Conservation (phyloP, 2,113 vertebrate species). For the Rhea americana region DNA sequence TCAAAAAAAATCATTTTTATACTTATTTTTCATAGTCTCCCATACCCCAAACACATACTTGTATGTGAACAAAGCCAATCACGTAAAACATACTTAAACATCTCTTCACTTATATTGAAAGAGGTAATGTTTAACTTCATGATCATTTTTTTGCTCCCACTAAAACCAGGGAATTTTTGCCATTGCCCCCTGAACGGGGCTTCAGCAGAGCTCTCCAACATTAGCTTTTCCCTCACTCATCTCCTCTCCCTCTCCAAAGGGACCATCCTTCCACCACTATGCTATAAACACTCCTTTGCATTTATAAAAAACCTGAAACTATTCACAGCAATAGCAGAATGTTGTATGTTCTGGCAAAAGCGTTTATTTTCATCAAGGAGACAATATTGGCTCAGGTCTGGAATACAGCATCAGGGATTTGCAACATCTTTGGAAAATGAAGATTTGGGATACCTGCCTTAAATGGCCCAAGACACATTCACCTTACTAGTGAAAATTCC, state of each 20-base stretch:
- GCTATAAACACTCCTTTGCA: neutral
- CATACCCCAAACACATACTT: neutral
- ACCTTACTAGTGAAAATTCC: conserved; percentile 41
- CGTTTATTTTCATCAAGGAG: neutral
- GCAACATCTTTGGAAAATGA: neutral
- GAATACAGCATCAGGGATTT: neutral
- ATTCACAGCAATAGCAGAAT: neutral
- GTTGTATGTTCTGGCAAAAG: conserved; percentile 4
- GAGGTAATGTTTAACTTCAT: neutral
- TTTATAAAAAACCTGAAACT: neutral
- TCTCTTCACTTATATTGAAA: neutral
- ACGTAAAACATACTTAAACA: neutral
- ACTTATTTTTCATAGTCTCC: neutral
- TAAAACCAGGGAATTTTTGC: neutral
- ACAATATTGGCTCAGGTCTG: neutral
- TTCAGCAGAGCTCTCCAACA: neutral
- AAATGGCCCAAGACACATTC: conserved; percentile 37
- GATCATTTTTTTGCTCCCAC: neutral
- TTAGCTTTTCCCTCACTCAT: neutral
- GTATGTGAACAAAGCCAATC: neutral
- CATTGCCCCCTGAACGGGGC: neutral
- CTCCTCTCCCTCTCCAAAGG: neutral
- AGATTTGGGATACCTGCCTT: conserved; percentile 10
- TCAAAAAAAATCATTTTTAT: neutral
- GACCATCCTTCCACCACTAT: neutral